Percentiles rank a stretch among this genome's conserved stretches.
These are phyloP conservation scores for Nothobranchius kuhntae DNA, from an alignment of 2,113 vertebrate genomes.

Conservation along the genomic window DNA sequence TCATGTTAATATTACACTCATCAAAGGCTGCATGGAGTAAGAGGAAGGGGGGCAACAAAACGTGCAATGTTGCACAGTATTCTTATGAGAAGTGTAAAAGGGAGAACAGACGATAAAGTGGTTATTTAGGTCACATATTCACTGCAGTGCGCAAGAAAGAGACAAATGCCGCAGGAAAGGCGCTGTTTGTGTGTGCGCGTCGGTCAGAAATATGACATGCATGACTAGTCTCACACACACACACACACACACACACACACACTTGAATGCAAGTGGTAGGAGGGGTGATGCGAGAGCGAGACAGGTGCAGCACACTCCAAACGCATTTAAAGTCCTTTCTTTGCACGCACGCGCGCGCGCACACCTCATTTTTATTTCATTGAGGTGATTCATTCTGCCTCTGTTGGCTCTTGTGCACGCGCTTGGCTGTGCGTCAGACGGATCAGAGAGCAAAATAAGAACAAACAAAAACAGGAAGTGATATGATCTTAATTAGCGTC, in stretches of 20 bases:
- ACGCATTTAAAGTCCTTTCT: slow-evolving; percentile 63
- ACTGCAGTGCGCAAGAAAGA: slow-evolving; percentile 65
- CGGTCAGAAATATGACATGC: slow-evolving; percentile 71
- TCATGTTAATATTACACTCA: slow-evolving; percentile 74
- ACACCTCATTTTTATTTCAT: slow-evolving; percentile 40
- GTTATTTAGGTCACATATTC: slow-evolving; percentile 77
- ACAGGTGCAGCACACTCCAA: slow-evolving; percentile 74
- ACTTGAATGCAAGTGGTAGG: slow-evolving; percentile 21
- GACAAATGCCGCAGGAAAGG: slow-evolving; percentile 76
- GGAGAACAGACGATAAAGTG: slow-evolving; percentile 71
- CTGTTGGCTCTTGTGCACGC: slow-evolving; percentile 26
- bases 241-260: slow-evolving; percentile 17
- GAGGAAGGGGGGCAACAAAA: slow-evolving; percentile 44
- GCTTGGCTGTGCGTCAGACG: slow-evolving; percentile 6
- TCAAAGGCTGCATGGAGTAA: slow-evolving; percentile 60
- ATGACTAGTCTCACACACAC: slow-evolving; percentile 56
- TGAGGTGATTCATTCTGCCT: slow-evolving; percentile 44
- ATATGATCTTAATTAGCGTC: slow-evolving; percentile 3
- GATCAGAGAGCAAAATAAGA: slow-evolving; percentile 5
- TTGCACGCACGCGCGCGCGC: slow-evolving; percentile 1
- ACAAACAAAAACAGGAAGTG: neutral
- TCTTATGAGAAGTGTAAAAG: slow-evolving; percentile 63
- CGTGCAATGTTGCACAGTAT: slow-evolving; percentile 60
- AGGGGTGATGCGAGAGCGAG: slow-evolving; percentile 65
- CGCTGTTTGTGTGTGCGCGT: slow-evolving; percentile 57